These are phyloP conservation scores for Oryzias melastigma DNA, from an alignment of 2,113 vertebrate species.

Conservation along the genomic window DNA sequence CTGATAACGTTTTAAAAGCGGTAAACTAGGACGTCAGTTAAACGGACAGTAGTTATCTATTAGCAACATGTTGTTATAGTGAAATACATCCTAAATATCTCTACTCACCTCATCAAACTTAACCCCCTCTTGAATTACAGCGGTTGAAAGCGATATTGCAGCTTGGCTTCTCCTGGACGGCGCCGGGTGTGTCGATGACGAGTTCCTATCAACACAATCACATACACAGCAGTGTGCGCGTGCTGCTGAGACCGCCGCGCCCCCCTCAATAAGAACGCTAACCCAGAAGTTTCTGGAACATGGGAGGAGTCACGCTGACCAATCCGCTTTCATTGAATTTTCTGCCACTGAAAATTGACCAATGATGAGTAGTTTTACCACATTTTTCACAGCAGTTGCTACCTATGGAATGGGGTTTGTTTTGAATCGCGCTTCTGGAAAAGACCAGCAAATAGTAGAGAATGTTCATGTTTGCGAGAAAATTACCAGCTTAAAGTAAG, in stretches of 20 bases:
- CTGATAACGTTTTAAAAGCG: too few relatives aligned
- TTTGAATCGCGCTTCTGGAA: conserved; percentile 2
- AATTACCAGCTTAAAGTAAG: too few relatives aligned
- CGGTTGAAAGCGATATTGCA: too few relatives aligned
- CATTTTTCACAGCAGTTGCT: conserved; percentile 12
- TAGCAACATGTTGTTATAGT: too few relatives aligned
- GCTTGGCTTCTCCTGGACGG: too few relatives aligned
- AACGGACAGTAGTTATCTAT: too few relatives aligned
- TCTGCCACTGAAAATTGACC: background rate
- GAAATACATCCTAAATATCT: too few relatives aligned
- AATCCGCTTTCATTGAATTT: conserved; percentile 1
- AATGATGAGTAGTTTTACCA: conserved; percentile 13
- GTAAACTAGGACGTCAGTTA: too few relatives aligned
- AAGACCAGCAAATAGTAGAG: background rate
- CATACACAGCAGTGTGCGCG: background rate
- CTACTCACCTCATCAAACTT: conserved; percentile 26
- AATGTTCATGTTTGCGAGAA: background rate
- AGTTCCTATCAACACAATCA: background rate
- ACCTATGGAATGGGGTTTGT: background rate
- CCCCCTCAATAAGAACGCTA: conserved; percentile 5
- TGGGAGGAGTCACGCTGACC: conserved; percentile 20
- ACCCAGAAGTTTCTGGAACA: conserved; percentile 61
- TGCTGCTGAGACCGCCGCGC: conserved; percentile 10
- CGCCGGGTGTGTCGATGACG: too few relatives aligned
- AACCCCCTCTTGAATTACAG: background rate